Conservation (phyloP, 2,888 invertebrate species). For the Sepioteuthis lessoniana region DNA sequence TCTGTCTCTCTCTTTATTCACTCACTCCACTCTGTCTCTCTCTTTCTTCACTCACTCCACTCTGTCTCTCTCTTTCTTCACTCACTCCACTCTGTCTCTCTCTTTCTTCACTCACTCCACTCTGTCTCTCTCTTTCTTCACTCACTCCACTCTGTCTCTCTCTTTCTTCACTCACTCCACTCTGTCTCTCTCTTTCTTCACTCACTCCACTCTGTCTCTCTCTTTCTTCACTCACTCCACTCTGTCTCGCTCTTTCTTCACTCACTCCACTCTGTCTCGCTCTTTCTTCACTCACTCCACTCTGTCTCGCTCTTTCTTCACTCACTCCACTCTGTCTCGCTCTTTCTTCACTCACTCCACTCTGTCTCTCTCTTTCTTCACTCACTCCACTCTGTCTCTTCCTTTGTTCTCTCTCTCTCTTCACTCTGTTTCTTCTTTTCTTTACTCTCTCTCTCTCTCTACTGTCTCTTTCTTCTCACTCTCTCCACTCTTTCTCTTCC, state of each 20-base stretch:
- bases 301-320: background rate
- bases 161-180: background rate
- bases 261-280: background rate
- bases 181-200: background rate
- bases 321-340: background rate
- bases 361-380: too few relatives aligned
- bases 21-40: too few relatives aligned
- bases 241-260: background rate
- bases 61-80: background rate
- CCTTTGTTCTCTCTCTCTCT: background rate
- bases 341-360: background rate
- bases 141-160: background rate
- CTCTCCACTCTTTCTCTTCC: too few relatives aligned
- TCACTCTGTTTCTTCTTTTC: too few relatives aligned
- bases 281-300: background rate
- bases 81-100: too few relatives aligned
- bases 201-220: background rate
- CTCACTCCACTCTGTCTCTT: background rate
- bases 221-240: background rate
- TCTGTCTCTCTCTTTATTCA: too few relatives aligned
- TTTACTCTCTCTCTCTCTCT: too few relatives aligned
- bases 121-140: background rate
- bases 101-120: too few relatives aligned
- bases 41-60: too few relatives aligned
- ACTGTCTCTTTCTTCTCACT: too few relatives aligned